Evolutionary conservation across 1,140 invertebrate species (phyloP).

Genomic region (Eupeodes corollae): DNA sequence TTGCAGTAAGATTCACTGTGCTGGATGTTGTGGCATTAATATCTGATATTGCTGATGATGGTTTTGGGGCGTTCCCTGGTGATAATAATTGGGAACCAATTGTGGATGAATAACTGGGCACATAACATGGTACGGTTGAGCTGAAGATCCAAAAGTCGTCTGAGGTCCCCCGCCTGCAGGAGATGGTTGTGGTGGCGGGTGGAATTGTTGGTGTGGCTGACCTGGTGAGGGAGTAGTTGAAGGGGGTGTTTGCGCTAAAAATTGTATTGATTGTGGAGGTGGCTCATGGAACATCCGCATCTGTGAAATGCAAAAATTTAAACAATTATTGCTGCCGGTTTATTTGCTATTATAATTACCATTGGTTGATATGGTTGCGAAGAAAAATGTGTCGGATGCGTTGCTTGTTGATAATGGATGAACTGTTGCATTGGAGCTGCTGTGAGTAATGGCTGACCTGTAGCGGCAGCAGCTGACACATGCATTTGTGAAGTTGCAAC

Average conservation of each 20-base stretch:
- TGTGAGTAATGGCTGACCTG: conserved; percentile 71
- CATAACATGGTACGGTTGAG: conserved; percentile 43
- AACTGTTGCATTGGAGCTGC: conserved; percentile 54
- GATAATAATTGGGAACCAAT: conserved; percentile 28
- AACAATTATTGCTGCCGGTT: conserved; percentile 12
- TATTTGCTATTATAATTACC: conserved; percentile 32
- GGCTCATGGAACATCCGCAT: conserved; percentile 51
- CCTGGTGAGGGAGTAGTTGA: conserved; percentile 52
- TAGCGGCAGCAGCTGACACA: conserved; percentile 60
- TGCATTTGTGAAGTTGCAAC: conserved; percentile 57
- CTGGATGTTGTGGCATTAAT: conserved; percentile 31
- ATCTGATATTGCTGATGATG: conserved; percentile 29
- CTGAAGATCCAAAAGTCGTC: conserved; percentile 30
- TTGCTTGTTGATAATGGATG: conserved; percentile 48
- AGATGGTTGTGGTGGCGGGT: conserved; percentile 45
- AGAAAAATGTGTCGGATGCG: conserved; percentile 48
- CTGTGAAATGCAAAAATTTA: conserved; percentile 37
- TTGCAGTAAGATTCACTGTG: conserved; percentile 18
- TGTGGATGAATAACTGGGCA: conserved; percentile 46
- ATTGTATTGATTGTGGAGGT: conserved; percentile 45
- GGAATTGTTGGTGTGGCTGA: conserved; percentile 48
- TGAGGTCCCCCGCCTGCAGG: conserved; percentile 41
- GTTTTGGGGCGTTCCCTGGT: conserved; percentile 27
- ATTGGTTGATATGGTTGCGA: conserved; percentile 41
- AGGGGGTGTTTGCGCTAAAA: conserved; percentile 48